Evolutionary conservation across 2,797 vertebrate species (phyloP), one percentile per base, ranked within the genome.

Genomic region (Pseudochaenichthys georgianus): DNA sequence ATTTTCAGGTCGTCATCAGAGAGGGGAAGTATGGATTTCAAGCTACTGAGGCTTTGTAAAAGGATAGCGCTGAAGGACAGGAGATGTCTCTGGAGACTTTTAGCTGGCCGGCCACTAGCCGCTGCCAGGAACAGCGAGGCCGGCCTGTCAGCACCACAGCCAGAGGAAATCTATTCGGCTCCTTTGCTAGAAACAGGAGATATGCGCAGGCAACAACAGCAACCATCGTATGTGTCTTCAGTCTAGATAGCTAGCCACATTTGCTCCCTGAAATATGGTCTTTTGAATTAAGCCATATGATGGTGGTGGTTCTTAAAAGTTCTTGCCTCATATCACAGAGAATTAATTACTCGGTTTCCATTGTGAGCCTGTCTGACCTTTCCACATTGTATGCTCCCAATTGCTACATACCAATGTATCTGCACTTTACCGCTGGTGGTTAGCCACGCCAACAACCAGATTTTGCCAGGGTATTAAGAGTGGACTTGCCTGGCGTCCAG

Each of bases 1-100:
- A 86, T 89, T 91, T 89, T 69, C 72, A 83, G 75, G 80, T 63
- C 46, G 53, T 87, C 88, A 85, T 82, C 75, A 78, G 45, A 82
- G 73, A 77, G 75, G 68, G 79, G 68, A 88, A 73, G 91, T 92
- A 88, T 93, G 71, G 89, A 89, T 93, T 92, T 90, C 90, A 87
- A 65, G 77, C 77, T 73, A 85, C 85, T 70, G 80, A 81, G 77
- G 81, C 71, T 88, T 87, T 92, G 90, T 89, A 93, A 93, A 88
- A 87, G 80, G 90, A 94, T 87, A 90, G 87, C 31, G 34, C 84
- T 79, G 77, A 89, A 87, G 85, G 84, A 92, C 85, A 86, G 66
- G 73, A 81, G 80, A 67, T 28, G 81, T 86, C 88, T 90, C 89
- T 23, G 16, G 88, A 87, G 89, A 77, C 85, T 46, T 63, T 76